These are phyloP conservation scores for Dicyrtomina minuta DNA, from an alignment of 2,888 invertebrate species.

Conservation along the genomic window DNA sequence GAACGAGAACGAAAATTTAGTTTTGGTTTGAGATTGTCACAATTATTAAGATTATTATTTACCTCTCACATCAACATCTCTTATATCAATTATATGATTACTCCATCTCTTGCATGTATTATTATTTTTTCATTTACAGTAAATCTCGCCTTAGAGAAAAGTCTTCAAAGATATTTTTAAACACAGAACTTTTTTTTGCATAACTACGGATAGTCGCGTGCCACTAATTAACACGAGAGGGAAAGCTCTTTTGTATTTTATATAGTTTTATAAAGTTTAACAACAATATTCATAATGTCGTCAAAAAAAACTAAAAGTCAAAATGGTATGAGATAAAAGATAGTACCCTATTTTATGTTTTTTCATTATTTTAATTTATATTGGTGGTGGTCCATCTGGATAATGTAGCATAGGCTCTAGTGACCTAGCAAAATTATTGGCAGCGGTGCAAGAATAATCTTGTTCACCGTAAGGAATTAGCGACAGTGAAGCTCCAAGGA, in stretches of 20 bases:
- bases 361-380: conserved; percentile 60
- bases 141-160: no score
- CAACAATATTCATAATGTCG: not conserved
- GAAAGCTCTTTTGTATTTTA: not conserved
- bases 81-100: no score
- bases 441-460: conserved; percentile 80
- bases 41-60: no score
- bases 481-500: conserved; percentile 84
- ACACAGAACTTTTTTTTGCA: not conserved
- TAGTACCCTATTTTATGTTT: no score
- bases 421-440: conserved; percentile 77
- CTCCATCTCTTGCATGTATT: no score
- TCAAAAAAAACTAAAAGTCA: not conserved
- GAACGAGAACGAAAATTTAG: no score
- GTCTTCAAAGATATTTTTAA: not conserved
- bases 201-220: not conserved
- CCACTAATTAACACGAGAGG: not conserved
- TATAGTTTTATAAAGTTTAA: not conserved
- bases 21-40: no score
- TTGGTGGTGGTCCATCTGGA: conserved; percentile 90
- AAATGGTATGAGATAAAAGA: not conserved
- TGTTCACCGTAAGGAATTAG: conserved; percentile 85
- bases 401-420: conserved; percentile 87
- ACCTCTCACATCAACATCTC: not conserved
- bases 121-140: not conserved